Percentiles rank a stretch among this genome's conserved stretches.
These are phyloP conservation scores for Drosophila mulleri DNA, from an alignment of 2,888 invertebrate species.

Conservation along the genomic window DNA sequence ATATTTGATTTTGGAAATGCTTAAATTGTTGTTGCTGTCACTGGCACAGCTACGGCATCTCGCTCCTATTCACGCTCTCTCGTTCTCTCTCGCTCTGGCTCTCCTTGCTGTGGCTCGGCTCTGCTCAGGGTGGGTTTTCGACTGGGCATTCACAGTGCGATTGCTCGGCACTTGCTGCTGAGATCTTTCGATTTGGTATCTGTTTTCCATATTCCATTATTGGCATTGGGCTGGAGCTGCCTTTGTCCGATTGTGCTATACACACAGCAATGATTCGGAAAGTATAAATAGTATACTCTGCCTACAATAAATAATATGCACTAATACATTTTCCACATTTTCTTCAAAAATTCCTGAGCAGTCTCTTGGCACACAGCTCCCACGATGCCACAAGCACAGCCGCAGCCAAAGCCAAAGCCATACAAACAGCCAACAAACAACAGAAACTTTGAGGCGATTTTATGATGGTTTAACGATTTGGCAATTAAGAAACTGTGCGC, in stretches of 20 bases:
- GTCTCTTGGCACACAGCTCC: conserved; percentile 23
- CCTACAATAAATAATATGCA: background rate
- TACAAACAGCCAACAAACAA: conserved; percentile 2
- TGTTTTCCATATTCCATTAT: conserved; percentile 53
- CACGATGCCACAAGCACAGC: background rate
- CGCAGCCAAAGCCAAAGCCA: background rate
- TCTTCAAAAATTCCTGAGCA: conserved; percentile 19
- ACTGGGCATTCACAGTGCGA: conserved; percentile 30
- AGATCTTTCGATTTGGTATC: conserved; percentile 37
- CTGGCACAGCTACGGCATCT: conserved; percentile 30
- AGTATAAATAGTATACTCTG: background rate
- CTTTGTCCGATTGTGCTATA: conserved; percentile 14
- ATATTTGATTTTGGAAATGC: conserved; percentile 81
- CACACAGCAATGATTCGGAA: conserved; percentile 2
- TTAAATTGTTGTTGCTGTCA: conserved; percentile 62
- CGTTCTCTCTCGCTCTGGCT: conserved; percentile 15
- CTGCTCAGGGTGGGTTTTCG: conserved; percentile 45
- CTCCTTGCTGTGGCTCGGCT: conserved; percentile 23
- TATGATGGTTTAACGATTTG: conserved; percentile 61
- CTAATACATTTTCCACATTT: background rate
- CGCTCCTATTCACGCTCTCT: conserved; percentile 8
- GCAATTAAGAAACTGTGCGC: conserved; percentile 61
- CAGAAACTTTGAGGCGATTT: conserved; percentile 24
- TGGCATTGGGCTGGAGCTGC: conserved; percentile 33
- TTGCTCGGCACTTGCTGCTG: conserved; percentile 39